Evolutionary conservation across 92 coral and sea anemone genomes (phyloP).

Genomic region (Galaxea fascicularis): DNA sequence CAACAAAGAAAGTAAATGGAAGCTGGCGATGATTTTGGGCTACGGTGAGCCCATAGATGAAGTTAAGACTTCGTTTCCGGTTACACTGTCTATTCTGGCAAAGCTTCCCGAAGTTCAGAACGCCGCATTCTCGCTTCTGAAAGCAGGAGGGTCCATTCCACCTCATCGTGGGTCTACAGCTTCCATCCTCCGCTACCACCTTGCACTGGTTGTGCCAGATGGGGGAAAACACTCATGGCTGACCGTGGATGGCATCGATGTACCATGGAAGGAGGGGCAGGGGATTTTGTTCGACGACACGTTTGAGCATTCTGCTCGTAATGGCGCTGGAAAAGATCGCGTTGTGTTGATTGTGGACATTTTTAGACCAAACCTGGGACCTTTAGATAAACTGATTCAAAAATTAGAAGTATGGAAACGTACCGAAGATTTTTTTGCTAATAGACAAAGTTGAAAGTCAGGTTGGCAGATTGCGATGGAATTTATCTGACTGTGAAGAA

Average conservation of each 20-base stretch:
- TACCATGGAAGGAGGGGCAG: conserved; percentile 31
- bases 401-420: conserved; percentile 34
- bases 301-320: conserved; percentile 33
- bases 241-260: conserved; percentile 13
- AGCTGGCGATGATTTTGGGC: conserved; percentile 28
- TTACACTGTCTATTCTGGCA: conserved; percentile 13
- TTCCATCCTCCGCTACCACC: conserved; percentile 31
- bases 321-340: conserved; percentile 12
- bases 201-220: conserved; percentile 29
- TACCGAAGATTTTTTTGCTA: conserved; percentile 7
- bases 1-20: conserved; percentile 36
- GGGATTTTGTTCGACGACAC: conserved; percentile 44
- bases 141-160: conserved; percentile 27
- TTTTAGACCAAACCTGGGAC: conserved; percentile 31
- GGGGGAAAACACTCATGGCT: conserved; percentile 19
- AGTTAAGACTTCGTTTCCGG: neutral
- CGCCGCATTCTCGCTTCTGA: conserved; percentile 28
- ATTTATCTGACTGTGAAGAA: too few relatives aligned
- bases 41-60: conserved; percentile 33
- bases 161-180: conserved; percentile 25
- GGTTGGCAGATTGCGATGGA: too few relatives aligned
- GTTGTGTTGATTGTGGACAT: conserved; percentile 38
- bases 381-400: conserved; percentile 3
- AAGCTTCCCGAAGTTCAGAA: conserved; percentile 41
- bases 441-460: neutral